Conservation (phyloP, 1,140 invertebrate species). For the Euura saliciscinereae region DNA sequence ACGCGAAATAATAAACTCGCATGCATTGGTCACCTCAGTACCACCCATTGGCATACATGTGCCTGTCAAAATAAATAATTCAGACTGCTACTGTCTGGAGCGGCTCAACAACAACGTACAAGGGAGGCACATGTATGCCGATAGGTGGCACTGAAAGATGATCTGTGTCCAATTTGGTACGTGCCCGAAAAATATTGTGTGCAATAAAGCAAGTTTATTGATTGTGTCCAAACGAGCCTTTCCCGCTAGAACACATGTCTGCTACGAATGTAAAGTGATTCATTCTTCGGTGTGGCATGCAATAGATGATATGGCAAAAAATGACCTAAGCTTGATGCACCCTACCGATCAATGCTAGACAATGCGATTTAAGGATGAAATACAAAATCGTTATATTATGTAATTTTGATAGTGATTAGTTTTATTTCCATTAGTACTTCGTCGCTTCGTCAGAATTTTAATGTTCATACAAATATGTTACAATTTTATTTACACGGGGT, state of each 20-base stretch:
- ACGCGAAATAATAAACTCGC: too few species aligned
- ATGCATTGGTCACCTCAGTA: too few species aligned
- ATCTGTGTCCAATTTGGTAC: too few species aligned
- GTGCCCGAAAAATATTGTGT: too few species aligned
- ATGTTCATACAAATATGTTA: slow-evolving; percentile 56
- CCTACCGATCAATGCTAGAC: neutral
- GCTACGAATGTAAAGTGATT: slow-evolving; percentile 18
- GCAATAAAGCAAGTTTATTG: too few species aligned
- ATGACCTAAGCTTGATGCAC: neutral
- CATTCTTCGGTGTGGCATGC: neutral
- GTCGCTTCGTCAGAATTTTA: slow-evolving; percentile 45
- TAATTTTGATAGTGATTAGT: slow-evolving; percentile 47
- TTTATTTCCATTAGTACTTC: slow-evolving; percentile 52
- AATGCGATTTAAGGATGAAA: neutral
- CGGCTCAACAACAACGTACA: too few species aligned
- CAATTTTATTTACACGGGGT: slow-evolving; percentile 54
- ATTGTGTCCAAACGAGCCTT: too few species aligned
- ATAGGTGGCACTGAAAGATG: too few species aligned
- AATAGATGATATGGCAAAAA: neutral
- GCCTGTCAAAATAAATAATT: too few species aligned
- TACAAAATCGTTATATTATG: neutral
- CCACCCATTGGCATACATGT: too few species aligned
- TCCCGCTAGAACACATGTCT: neutral
- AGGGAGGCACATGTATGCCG: too few species aligned
- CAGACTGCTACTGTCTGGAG: too few species aligned